Evolutionary conservation across 2,113 vertebrate genomes (phyloP).

Genomic region (Halcyon malimbica): DNA sequence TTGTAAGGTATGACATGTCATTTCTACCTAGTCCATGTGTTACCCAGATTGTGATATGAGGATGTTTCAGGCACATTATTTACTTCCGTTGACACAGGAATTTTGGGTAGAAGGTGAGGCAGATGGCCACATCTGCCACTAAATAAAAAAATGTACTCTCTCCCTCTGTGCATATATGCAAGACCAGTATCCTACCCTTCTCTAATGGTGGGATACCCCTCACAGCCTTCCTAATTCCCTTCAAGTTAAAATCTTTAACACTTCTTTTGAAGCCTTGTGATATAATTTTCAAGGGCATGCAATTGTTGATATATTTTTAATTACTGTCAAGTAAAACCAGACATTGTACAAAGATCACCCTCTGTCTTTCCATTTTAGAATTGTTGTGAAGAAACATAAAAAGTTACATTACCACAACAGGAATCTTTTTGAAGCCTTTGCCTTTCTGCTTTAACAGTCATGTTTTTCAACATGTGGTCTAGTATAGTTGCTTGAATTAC

Average conservation of each 20-base stretch:
- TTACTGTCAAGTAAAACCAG: conserved; percentile 18
- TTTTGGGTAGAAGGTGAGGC: not conserved
- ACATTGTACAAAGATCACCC: not conserved
- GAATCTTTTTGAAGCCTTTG: conserved; percentile 77
- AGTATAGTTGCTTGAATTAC: conserved; percentile 84
- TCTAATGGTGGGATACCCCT: not conserved
- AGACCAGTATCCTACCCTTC: not conserved
- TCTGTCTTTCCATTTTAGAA: not conserved
- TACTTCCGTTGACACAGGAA: not conserved
- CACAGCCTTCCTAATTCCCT: not conserved
- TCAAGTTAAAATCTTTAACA: not conserved
- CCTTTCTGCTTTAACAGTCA: conserved; percentile 79
- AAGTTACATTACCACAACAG: conserved; percentile 60
- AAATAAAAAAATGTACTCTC: not conserved
- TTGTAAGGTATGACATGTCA: not conserved
- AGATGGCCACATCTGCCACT: not conserved
- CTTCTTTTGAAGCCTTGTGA: conserved; percentile 15
- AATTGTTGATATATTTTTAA: conserved; percentile 4
- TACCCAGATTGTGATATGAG: not conserved
- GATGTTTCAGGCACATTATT: not conserved
- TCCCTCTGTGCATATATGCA: not conserved
- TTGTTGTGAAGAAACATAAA: conserved; percentile 29
- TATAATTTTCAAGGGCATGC: not conserved
- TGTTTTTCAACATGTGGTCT: conserved; percentile 89
- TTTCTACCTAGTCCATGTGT: not conserved